Conservation (phyloP, 1,140 invertebrate genomes). For the Drosophila neocordata region DNA sequence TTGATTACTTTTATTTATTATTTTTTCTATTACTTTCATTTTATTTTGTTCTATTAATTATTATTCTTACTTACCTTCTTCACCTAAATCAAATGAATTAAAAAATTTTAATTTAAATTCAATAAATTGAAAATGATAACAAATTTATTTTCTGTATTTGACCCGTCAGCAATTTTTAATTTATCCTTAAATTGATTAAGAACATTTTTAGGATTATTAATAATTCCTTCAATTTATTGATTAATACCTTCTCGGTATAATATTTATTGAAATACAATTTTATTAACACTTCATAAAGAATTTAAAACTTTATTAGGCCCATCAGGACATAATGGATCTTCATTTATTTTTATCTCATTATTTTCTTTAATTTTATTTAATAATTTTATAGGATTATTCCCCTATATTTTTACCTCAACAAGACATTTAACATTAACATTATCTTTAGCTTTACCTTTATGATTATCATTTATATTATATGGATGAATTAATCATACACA, state of each 20-base stretch:
- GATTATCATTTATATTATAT: conserved; percentile 86
- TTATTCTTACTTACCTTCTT: conserved; percentile 76
- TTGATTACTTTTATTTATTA: conserved; percentile 83
- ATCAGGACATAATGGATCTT: conserved; percentile 81
- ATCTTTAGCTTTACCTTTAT: conserved; percentile 84
- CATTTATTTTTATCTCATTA: conserved; percentile 84
- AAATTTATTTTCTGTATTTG: conserved; percentile 85
- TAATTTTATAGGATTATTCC: conserved; percentile 87
- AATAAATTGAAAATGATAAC: conserved; percentile 84
- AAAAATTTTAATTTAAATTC: conserved; percentile 78
- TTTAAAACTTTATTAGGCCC: conserved; percentile 83
- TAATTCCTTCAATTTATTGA: conserved; percentile 83
- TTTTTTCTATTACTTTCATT: conserved; percentile 83
- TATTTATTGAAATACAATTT: conserved; percentile 83
- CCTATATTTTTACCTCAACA: conserved; percentile 87
- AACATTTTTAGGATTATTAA: conserved; percentile 83
- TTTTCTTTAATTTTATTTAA: conserved; percentile 85
- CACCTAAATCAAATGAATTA: conserved; percentile 58
- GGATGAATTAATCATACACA: conserved; percentile 84
- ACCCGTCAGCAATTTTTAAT: conserved; percentile 83
- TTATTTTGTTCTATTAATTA: conserved; percentile 83
- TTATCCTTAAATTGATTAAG: conserved; percentile 85
- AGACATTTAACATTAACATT: conserved; percentile 85
- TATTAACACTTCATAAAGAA: conserved; percentile 83
- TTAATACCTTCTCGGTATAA: conserved; percentile 83